phyloP scores from a whole-genome alignment of 2,113 vertebrate genomes.

The Aplodontia rufa region DNA sequence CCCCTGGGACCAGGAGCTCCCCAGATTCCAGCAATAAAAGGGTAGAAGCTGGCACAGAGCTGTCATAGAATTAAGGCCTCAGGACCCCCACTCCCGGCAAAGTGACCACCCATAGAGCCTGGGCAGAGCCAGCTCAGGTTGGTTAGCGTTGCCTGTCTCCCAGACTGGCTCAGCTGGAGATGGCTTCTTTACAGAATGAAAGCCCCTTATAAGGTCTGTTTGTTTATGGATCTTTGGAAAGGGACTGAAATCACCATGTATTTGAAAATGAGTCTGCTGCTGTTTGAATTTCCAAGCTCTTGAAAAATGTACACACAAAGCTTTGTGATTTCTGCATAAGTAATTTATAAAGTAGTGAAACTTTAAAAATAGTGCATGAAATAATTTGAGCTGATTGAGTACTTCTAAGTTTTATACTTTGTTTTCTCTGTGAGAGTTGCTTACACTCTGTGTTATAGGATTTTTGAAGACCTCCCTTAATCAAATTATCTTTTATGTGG shows the following conservation, averaged over 20 bases:
- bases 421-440: background rate
- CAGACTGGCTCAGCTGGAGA: no score
- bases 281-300: background rate
- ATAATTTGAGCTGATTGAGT: background rate
- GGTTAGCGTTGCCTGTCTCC: fast-evolving
- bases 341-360: background rate
- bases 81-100: background rate
- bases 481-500: background rate
- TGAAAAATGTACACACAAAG: background rate
- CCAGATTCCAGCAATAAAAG: background rate
- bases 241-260: fast-evolving
- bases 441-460: background rate
- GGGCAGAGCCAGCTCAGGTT: no score
- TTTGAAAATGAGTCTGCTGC: no score
- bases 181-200: background rate
- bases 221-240: background rate
- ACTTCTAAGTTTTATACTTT: background rate
- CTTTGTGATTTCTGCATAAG: no score
- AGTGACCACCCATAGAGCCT: background rate
- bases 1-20: background rate
- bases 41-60: background rate
- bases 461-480: background rate
- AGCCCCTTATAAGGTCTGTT: background rate
- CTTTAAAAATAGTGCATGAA: background rate
- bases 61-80: no score